phyloP scores from a whole-genome alignment of 2,888 invertebrate genomes.

The Andrena marginata region DNA sequence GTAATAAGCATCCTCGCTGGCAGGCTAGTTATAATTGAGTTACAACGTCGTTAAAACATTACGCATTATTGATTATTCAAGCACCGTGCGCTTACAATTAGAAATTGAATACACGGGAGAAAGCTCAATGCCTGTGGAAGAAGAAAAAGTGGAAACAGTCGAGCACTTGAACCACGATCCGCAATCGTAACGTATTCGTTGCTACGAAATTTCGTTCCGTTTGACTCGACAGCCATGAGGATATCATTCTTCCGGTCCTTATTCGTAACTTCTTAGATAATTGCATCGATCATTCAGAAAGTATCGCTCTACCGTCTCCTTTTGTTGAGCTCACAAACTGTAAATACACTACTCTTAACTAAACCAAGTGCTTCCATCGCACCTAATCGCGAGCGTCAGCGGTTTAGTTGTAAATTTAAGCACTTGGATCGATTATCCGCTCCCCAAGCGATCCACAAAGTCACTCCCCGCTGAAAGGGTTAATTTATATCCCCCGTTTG shows the following conservation, averaged over 20 bases:
- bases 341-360: background rate
- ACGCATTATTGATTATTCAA: constrained; percentile 55
- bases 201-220: background rate
- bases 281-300: too few species aligned
- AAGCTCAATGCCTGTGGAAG: constrained; percentile 12
- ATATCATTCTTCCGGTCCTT: background rate
- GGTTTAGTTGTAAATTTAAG: background rate
- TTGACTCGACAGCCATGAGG: background rate
- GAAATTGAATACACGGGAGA: constrained; percentile 30
- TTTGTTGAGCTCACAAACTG: too few species aligned
- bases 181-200: background rate
- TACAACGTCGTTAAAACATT: constrained; percentile 71
- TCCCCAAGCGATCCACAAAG: background rate
- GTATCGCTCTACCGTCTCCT: too few species aligned
- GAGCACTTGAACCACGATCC: constrained; percentile 15
- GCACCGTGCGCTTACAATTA: constrained; percentile 43
- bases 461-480: background rate
- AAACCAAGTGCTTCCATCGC: background rate
- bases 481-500: constrained; percentile 10
- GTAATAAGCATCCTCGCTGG: constrained; percentile 58
- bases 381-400: background rate
- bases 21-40: constrained; percentile 65
- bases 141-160: constrained; percentile 6
- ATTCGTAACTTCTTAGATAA: background rate
- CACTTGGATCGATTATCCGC: background rate